phyloP scores from a whole-genome alignment of 2,113 vertebrate genomes.

The Pristiophorus japonicus region DNA sequence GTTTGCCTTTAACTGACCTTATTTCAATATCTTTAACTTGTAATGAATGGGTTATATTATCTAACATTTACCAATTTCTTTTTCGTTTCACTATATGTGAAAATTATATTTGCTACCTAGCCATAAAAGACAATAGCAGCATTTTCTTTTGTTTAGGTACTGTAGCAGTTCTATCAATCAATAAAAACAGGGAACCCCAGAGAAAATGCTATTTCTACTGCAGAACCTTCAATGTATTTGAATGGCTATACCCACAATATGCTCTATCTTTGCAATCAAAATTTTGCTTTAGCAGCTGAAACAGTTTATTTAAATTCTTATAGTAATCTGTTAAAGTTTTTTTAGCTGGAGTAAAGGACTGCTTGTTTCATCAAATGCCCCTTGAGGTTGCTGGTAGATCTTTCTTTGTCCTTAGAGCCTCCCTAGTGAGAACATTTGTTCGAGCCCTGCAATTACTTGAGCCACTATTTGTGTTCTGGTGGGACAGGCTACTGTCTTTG shows the following conservation, averaged over 20 bases:
- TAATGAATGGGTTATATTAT: background rate
- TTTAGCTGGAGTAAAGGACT: background rate
- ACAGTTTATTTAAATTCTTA: background rate
- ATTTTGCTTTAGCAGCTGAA: background rate
- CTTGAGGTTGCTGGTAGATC: conserved; percentile 34
- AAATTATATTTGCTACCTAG: background rate
- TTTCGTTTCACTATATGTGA: background rate
- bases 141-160: background rate
- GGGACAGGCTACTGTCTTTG: conserved; percentile 44
- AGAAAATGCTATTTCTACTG: background rate
- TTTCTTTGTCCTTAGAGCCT: conserved; percentile 44
- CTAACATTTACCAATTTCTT: background rate
- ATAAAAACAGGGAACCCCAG: background rate
- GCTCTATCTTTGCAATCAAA: background rate
- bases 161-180: background rate
- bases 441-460: conserved; percentile 61
- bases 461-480: conserved; percentile 46
- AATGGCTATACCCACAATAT: background rate
- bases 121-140: background rate
- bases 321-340: background rate
- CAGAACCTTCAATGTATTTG: background rate
- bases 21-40: background rate
- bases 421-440: conserved; percentile 46
- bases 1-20: background rate
- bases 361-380: conserved; percentile 4